Evolutionary conservation across 2,113 vertebrate genomes (phyloP).

Genomic region (Synodontis membranacea): DNA sequence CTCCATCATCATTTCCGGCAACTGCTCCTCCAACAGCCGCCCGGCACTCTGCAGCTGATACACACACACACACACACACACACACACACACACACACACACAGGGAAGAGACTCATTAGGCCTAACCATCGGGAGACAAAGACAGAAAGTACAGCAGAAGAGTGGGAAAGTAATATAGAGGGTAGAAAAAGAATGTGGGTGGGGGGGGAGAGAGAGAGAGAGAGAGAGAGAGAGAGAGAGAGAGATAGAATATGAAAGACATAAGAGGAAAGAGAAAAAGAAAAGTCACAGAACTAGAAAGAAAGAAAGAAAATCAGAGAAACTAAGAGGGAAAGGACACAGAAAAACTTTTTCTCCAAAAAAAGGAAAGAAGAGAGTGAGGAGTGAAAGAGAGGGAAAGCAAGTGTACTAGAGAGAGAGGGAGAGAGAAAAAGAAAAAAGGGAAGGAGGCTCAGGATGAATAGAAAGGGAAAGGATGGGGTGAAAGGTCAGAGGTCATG

Average conservation of each 20-base stretch:
- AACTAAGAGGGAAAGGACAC: neutral
- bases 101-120: neutral
- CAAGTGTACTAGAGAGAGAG: neutral
- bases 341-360: neutral
- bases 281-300: neutral
- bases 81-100: constrained; percentile 44
- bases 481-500: constrained; percentile 15
- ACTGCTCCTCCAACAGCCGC: constrained; percentile 92
- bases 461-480: constrained; percentile 8
- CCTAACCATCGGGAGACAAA: neutral
- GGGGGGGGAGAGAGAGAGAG: neutral
- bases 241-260: neutral
- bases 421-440: neutral
- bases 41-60: constrained; percentile 92
- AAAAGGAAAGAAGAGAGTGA: neutral
- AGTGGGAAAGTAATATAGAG: neutral
- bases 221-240: neutral
- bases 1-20: constrained; percentile 97
- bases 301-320: neutral
- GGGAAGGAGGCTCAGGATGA: neutral
- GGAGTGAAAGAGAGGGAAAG: neutral
- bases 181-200: neutral
- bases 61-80: constrained; percentile 42
- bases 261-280: neutral
- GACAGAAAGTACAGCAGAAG: neutral